Evolutionary conservation across 2,113 vertebrate species (phyloP), one percentile per base, ranked within the genome.

Genomic region (Vicugna pacos): DNA sequence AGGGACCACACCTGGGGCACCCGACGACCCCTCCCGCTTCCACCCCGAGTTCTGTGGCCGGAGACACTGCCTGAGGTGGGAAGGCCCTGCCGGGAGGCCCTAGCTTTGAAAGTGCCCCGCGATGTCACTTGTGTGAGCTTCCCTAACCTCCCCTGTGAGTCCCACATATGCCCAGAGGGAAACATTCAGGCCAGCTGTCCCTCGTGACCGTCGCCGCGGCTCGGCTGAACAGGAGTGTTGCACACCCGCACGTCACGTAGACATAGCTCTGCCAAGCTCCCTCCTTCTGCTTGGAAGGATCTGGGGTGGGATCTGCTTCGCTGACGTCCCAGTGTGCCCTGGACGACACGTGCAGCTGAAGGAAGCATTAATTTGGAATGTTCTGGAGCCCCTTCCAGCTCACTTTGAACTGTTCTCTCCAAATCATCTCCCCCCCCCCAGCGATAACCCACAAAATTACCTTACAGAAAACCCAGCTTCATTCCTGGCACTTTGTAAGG

Each of bases 161-260:
- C 80, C 35, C 22, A 67, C 52, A 67, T 16, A 60, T 5, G 15
- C 30, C 48, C 9, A 52, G 73, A 50, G 12, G 35, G 52, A 56
- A 46, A 56, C 4, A 14, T 13, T 50, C n/a, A 32, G 28, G 28
- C 5, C 22, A 35, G 28, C 5, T 0, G 1, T 32, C 85, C 48
- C 56, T n/a, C 3, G 42, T 17, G 30, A n/a, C 10, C 13, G 1
- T 54, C 46, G 8, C 72, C 9, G 15, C 32, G 46, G 13, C 6
- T 84, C 38, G 64, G 35, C 16, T 60, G 60, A 48, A 60, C 22
- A 54, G 38, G 64, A 52, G 6, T 6, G 1, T 3, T 38, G 28
- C n/a, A 7, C 0, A 0, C 26, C 46, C 14, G 10, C 2, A 1
- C 6, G 50, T 58, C 52, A 30, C 2, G 28, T 16, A 24, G 64